Percentiles rank a stretch among this genome's conserved stretches.
These are phyloP conservation scores for Chiroxiphia lanceolata DNA, from an alignment of 2,797 vertebrate genomes.

Conservation along the genomic window DNA sequence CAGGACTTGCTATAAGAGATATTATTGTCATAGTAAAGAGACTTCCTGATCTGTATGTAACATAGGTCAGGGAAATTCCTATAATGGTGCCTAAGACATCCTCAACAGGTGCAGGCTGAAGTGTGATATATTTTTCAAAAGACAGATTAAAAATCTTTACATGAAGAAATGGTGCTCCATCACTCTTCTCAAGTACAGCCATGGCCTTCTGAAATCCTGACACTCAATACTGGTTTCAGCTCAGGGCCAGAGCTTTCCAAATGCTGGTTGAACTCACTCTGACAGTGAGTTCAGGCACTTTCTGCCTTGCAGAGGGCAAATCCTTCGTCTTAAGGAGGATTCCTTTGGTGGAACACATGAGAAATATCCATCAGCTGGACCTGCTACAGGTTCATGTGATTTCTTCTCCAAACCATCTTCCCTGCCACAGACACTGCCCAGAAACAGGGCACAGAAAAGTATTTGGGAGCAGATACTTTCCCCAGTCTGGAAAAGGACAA, in stretches of 20 bases:
- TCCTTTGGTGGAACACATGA: background rate
- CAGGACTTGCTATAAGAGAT: background rate
- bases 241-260: background rate
- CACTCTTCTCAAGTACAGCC: background rate
- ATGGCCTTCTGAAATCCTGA: background rate
- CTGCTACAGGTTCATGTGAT: background rate
- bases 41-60: background rate
- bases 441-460: background rate
- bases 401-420: background rate
- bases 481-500: background rate
- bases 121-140: background rate
- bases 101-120: background rate
- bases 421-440: background rate
- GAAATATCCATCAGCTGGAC: background rate
- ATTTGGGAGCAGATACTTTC: background rate
- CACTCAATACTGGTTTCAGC: background rate
- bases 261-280: background rate
- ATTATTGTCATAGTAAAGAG: background rate
- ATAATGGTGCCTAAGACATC: background rate
- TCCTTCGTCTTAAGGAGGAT: background rate
- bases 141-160: background rate
- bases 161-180: background rate
- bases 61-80: background rate
- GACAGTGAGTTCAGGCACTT: background rate
- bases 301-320: background rate